Evolutionary conservation across 2,888 invertebrate genomes (phyloP), one percentile per base, ranked within the genome.

Genomic region (Eristalinus aeneus): DNA sequence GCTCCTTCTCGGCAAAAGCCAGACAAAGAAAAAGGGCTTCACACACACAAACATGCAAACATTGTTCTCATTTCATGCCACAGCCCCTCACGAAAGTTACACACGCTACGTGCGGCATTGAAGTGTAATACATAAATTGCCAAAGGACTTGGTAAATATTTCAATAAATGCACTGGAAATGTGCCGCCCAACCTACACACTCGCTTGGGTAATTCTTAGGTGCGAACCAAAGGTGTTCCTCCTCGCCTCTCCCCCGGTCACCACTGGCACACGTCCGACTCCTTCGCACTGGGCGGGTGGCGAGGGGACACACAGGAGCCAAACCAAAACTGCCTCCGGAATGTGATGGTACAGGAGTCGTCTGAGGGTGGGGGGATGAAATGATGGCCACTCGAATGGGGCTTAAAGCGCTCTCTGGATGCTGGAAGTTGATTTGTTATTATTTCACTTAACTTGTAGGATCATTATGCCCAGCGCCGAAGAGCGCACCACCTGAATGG

Each of bases 401-500:
- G 71, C 77, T 71, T 65, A 74, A 82, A 77, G 77, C 74, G 65
- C 74, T 58, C 76, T 76, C 76, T 69, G 77, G 77, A 86, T 86
- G 69, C 77, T 86, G 81, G 82, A 81, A 86, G 86, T 86, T 86
- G 86, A 86, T 86, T 86, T 86, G 86, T 86, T 86, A 86, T 86
- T 86, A 86, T 86, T 86, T 86, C 86, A 86, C 86, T 86, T 86
- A 86, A 86, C 86, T 86, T 82, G 86, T 86, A 86, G 86, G 82
- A 86, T 86, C 81, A 86, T 86, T 86, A 86, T 86, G 56, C 77
- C 63, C 77, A 71, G 82, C 61, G 71, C 39, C 60, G 64, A 53
- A 65, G 72, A 73, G 64, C 74, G 34, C 53, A 65, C 74, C 81
- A 86, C 81, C 81, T 86, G 81, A 77, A 77, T 86, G 82, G 82